A percentile compares a stretch with the other conserved stretches of the same genome.
Conservation (phyloP, 2,888 invertebrate species). For the Cancer borealis region DNA sequence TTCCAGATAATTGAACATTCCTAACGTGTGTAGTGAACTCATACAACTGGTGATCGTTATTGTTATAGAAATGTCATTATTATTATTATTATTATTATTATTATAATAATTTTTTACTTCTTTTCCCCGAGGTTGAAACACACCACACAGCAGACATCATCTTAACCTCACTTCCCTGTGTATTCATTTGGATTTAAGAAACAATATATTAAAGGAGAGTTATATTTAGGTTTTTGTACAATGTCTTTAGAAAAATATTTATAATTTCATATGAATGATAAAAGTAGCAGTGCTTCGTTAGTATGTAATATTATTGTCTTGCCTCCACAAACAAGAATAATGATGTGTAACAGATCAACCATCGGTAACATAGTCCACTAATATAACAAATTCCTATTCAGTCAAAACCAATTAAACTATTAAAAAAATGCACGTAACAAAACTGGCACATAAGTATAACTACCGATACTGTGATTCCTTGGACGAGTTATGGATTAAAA, state of each 20-base stretch:
- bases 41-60: neutral
- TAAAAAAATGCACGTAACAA: neutral
- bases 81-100: neutral
- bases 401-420: slow-evolving; percentile 3
- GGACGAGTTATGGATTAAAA: neutral
- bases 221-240: slow-evolving; percentile 2
- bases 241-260: slow-evolving; percentile 31
- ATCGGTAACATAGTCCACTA: neutral
- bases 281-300: neutral
- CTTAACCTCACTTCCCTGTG: neutral
- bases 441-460: neutral
- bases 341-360: neutral
- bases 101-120: neutral
- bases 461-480: neutral
- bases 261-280: neutral
- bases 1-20: too few species aligned
- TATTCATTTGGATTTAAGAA: neutral
- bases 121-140: neutral
- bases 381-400: neutral
- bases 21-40: too few species aligned
- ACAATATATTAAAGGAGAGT: neutral
- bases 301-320: neutral
- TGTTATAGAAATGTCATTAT: neutral
- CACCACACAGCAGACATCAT: neutral
- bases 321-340: neutral